Conservation (phyloP, 2,113 vertebrate species). For the Camelus bactrianus region DNA sequence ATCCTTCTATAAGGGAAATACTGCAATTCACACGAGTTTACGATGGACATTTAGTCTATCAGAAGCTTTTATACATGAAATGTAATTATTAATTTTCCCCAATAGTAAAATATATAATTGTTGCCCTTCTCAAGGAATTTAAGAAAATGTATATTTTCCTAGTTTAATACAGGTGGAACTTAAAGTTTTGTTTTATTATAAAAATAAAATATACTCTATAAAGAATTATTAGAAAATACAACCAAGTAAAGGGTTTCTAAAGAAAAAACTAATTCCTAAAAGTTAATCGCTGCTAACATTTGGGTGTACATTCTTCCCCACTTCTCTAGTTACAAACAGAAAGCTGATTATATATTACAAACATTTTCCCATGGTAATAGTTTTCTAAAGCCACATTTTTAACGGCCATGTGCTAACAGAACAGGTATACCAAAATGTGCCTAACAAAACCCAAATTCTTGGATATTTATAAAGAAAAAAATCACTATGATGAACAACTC, state of each 20-base stretch:
- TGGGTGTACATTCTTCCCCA: not conserved
- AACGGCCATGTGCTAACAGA: not conserved
- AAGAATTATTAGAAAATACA: slow-evolving; percentile 33
- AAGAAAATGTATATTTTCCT: not conserved
- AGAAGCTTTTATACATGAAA: not conserved
- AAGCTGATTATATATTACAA: not conserved
- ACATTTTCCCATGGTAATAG: not conserved
- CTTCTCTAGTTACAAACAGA: not conserved
- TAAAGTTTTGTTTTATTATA: slow-evolving; percentile 45
- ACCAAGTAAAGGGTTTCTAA: slow-evolving; percentile 8
- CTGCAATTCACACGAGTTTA: slow-evolving; percentile 18
- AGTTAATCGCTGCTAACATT: not conserved
- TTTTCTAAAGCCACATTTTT: slow-evolving; percentile 33
- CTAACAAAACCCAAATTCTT: not conserved
- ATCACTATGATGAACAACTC: not conserved
- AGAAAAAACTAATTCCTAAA: slow-evolving; percentile 33
- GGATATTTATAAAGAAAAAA: not conserved
- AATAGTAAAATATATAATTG: not conserved
- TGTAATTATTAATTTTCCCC: not conserved
- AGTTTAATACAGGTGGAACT: not conserved
- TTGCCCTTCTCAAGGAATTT: not conserved
- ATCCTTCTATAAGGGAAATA: not conserved
- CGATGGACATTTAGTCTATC: not conserved
- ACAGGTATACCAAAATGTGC: not conserved
- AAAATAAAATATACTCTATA: slow-evolving; percentile 13